phyloP scores from a whole-genome alignment of 2,888 invertebrate genomes.

The Ypsolopha sequella region DNA sequence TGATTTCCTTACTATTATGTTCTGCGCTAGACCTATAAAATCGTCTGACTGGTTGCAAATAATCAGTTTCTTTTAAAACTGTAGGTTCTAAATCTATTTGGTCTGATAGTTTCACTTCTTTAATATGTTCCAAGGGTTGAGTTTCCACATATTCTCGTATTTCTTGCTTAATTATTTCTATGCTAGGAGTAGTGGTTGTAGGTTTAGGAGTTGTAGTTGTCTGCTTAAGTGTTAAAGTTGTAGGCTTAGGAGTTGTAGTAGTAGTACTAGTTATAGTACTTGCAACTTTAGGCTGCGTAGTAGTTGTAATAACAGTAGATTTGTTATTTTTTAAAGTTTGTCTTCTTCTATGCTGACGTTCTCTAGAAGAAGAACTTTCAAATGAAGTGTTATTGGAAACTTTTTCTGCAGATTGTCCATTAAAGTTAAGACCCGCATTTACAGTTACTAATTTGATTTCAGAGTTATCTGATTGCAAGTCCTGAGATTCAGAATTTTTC shows the following conservation, averaged over 20 bases:
- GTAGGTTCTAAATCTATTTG: constrained; percentile 31
- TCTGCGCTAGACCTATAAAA: constrained; percentile 58
- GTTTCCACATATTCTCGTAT: constrained; percentile 21
- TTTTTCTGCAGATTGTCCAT: constrained; percentile 14
- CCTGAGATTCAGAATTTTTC: constrained; percentile 11
- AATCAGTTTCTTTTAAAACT: constrained; percentile 22
- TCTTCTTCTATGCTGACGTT: constrained; percentile 43
- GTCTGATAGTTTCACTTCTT: constrained; percentile 37
- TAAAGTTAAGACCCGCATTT: constrained; percentile 38
- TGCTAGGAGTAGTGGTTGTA: constrained; percentile 20
- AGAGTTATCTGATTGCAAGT: constrained; percentile 11
- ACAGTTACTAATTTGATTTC: constrained; percentile 34
- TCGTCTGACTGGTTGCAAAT: constrained; percentile 35
- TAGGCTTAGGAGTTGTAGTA: constrained; percentile 13
- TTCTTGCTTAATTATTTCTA: constrained; percentile 42
- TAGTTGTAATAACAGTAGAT: constrained; percentile 17
- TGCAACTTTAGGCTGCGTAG: constrained; percentile 15
- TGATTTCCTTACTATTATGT: constrained; percentile 19
- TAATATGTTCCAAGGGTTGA: constrained; percentile 6
- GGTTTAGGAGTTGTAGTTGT: constrained; percentile 13
- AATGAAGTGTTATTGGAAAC: constrained; percentile 17
- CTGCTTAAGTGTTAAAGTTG: constrained; percentile 15
- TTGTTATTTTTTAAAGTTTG: constrained; percentile 37
- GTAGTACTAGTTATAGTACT: constrained; percentile 13
- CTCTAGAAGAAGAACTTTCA: constrained; percentile 22